Base-by-base conservation (phyloP, 2,797 vertebrate species). In the Scleropages formosus region DNA sequence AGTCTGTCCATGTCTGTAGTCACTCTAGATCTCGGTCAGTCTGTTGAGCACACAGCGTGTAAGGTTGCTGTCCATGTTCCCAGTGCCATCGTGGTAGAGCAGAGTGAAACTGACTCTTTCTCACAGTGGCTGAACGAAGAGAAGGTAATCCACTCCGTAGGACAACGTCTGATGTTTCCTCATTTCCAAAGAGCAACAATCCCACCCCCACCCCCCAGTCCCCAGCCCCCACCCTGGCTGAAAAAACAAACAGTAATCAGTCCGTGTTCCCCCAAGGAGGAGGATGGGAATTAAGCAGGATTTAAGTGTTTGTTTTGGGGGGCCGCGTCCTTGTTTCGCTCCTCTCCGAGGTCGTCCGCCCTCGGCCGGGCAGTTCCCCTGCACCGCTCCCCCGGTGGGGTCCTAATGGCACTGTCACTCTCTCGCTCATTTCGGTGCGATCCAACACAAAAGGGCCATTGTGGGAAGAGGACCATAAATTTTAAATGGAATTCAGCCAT, bases 201-300 rank as follows among this genome's bases (percentile, higher is more conserved):
- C 74, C 64, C 64, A 60, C 31, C 65, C 63, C 18, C 12, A 56
- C 2, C 18, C 18, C 53, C n/a, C n/a, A n/a, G n/a, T n/a, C n/a
- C 18, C 1, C 53, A 56, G 18, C 53, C 18, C 49, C 53, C 18
- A 18, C 56, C 12, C 53, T 56, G 12, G 9, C 18, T 2, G n/a
- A 12, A 18, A 76, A 46, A 76, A 76, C 75, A 76, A 76, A 76
- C 67, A 71, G 20, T 31, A 62, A 71, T 61, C 66, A 61, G 10
- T 11, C 20, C 51, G 15, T 49, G 56, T 62, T 24, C 12, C 22
- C 26, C 27, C 31, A 27, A 62, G 64, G 62, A 26, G 53, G 59
- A 58, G 24, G 66, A 31, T 47, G 56, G 53, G 18, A 70, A 51
- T 31, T 71, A 62, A 51, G 56, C 60, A 63, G 75, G 75, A 51